phyloP scores from a whole-genome alignment of 2,888 invertebrate genomes.

The Callyntrura sp. region DNA sequence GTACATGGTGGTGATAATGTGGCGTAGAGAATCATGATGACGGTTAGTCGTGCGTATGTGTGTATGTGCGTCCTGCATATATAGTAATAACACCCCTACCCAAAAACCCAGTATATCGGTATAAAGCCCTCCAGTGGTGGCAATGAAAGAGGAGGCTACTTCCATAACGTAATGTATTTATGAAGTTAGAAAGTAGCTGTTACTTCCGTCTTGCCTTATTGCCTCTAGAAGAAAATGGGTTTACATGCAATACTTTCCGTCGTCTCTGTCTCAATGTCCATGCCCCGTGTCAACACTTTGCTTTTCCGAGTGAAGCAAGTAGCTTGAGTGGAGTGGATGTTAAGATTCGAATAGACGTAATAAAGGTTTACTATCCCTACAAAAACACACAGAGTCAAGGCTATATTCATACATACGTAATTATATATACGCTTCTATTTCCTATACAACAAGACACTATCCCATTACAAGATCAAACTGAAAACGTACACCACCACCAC shows the following conservation, averaged over 20 bases:
- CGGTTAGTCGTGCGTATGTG: neutral
- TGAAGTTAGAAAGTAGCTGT: slow-evolving; percentile 54
- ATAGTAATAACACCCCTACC: too few species aligned
- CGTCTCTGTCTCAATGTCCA: slow-evolving; percentile 45
- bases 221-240: slow-evolving; percentile 45
- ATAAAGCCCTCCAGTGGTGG: neutral
- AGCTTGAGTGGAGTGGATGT: slow-evolving; percentile 4
- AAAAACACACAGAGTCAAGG: neutral
- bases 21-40: slow-evolving; percentile 9
- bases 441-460: neutral
- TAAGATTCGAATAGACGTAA: neutral
- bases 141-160: slow-evolving; percentile 25
- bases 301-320: neutral
- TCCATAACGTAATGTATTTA: slow-evolving; percentile 47
- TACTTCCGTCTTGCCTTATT: slow-evolving; percentile 51
- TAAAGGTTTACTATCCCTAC: neutral
- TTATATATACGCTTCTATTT: neutral
- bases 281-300: slow-evolving; percentile 55
- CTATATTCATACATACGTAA: neutral
- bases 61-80: neutral
- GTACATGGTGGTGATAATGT: slow-evolving; percentile 20
- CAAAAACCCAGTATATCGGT: neutral
- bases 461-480: slow-evolving; percentile 44
- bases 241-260: slow-evolving; percentile 56
- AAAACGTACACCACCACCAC: slow-evolving; percentile 41